Evolutionary conservation across 2,113 vertebrate species (phyloP), one percentile per base, ranked within the genome.

Genomic region (Chionomys nivalis): DNA sequence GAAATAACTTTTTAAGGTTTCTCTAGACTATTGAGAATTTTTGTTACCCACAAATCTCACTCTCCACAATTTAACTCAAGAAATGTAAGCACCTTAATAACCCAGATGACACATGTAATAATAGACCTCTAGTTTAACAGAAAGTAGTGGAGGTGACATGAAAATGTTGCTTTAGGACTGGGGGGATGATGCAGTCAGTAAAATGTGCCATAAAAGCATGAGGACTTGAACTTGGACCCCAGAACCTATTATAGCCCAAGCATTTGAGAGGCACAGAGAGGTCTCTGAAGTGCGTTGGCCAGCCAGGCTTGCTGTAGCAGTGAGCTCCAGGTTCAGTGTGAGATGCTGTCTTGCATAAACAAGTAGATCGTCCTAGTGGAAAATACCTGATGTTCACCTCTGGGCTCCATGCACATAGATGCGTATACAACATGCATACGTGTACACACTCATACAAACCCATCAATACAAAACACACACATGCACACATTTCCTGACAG

Each of bases 21-120:
- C 86, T 86, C 73, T 93, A 16, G 2, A 39, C 72, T 47, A 65
- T 39, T 49, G 55, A 82, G 68, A 72, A 72, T 91, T 92, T 90
- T 88, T 55, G 11, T 77, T 77, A 44, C 24, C 14, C 6, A 36
- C 63, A 47, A 39, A 36, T 72, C 89, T 89, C 55, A 75, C 94
- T 86, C 91, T 70, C 13, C n/a, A 7, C 36, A 36, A 1, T 70
- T 94, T 81, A 94, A 90, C 68, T 94, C 65, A 87, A 89, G 65
- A 95, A 92, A 93, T 14, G 72, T 75, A 91, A 93, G 78, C 0
- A 2, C 63, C 9, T 0, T 44, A 33, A 33, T 79, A 36, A 70
- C 68, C n/a, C 68, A 91, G 31, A 82, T 70, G 58, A 78, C 23
- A 9, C 7, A 44, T 19, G 28, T 75, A 86, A 76, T 26, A 79